Conservation (phyloP, 2,113 vertebrate genomes). For the Charina bottae region DNA sequence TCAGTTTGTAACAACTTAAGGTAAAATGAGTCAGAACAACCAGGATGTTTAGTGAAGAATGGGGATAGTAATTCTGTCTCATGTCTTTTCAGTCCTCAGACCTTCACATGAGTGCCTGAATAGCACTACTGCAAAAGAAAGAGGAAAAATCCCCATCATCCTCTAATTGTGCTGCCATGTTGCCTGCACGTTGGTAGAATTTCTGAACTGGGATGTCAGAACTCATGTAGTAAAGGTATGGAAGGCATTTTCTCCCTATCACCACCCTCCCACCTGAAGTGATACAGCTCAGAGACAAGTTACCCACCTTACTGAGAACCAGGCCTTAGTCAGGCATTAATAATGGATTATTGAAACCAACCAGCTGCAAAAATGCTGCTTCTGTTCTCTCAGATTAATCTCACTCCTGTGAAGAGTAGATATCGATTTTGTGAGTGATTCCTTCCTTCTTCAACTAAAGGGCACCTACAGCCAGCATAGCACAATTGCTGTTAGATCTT, state of each 20-base stretch:
- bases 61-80: background rate
- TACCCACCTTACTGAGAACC: slow-evolving; percentile 1
- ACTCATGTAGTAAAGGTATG: background rate
- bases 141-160: background rate
- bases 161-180: background rate
- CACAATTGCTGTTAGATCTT: background rate
- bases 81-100: background rate
- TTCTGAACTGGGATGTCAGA: background rate
- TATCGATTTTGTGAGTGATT: slow-evolving; percentile 70
- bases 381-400: slow-evolving; percentile 56
- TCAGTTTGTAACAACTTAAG: no score
- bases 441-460: slow-evolving; percentile 5
- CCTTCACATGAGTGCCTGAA: background rate
- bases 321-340: slow-evolving; percentile 49
- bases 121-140: background rate
- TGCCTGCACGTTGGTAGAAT: background rate
- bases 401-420: slow-evolving; percentile 42
- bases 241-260: background rate
- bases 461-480: background rate
- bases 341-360: slow-evolving; percentile 56
- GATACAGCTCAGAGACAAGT: background rate
- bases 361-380: slow-evolving; percentile 63
- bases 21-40: no score
- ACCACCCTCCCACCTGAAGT: background rate
- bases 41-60: no score